These are phyloP conservation scores for Oegoconia quadripuncta DNA, from an alignment of 2,888 invertebrate genomes.

Conservation along the genomic window DNA sequence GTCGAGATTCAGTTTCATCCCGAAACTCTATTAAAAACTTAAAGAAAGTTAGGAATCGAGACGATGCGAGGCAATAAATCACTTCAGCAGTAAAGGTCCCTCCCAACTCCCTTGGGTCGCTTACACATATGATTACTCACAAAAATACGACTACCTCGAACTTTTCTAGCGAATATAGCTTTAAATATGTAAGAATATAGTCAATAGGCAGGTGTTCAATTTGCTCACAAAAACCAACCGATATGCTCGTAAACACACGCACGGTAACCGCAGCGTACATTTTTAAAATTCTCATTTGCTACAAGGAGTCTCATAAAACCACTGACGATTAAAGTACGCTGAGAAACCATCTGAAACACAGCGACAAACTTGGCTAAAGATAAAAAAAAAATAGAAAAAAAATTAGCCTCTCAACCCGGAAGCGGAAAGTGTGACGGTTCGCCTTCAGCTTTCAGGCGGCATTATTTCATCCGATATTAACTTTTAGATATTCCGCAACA, in stretches of 20 bases:
- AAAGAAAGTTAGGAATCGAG: slow-evolving; percentile 29
- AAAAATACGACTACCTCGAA: no score
- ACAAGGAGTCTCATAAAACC: slow-evolving; percentile 35
- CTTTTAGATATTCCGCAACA: slow-evolving; percentile 38
- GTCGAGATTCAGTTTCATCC: slow-evolving; percentile 25
- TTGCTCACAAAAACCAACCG: not conserved
- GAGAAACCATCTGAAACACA: slow-evolving; percentile 33
- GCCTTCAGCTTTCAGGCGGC: slow-evolving; percentile 59
- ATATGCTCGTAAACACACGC: not conserved
- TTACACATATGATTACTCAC: slow-evolving; percentile 6
- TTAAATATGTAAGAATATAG: not conserved
- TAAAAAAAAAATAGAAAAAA: slow-evolving; percentile 52
- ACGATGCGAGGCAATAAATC: slow-evolving; percentile 40
- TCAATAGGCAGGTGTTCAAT: slow-evolving; percentile 1
- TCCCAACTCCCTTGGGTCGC: slow-evolving; percentile 22
- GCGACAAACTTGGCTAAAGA: slow-evolving; percentile 42
- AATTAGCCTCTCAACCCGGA: slow-evolving; percentile 46
- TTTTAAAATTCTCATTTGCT: slow-evolving; percentile 40
- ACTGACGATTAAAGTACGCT: slow-evolving; percentile 38
- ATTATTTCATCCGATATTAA: slow-evolving; percentile 59
- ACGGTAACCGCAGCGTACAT: not conserved
- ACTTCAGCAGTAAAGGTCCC: slow-evolving; percentile 38
- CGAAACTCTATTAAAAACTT: slow-evolving; percentile 35
- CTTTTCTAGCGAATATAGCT: not conserved
- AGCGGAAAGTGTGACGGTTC: slow-evolving; percentile 53